These are phyloP conservation scores for Bembecia ichneumoniformis DNA, from an alignment of 2,888 invertebrate species.

Conservation along the genomic window DNA sequence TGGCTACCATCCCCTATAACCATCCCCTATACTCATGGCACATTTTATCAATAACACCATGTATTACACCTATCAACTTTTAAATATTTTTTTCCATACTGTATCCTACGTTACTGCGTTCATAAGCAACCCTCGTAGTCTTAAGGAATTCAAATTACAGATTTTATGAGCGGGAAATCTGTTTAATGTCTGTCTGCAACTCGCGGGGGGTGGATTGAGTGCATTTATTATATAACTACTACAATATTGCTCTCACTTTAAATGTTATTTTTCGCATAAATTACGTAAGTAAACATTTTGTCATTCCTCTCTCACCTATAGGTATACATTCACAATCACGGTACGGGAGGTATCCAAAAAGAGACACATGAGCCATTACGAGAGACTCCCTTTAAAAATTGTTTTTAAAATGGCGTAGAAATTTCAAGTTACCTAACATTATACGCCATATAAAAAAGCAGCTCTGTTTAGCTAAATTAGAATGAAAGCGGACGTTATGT, in stretches of 20 bases:
- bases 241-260: not conserved
- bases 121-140: slow-evolving; percentile 12
- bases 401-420: not conserved
- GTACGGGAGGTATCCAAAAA: not conserved
- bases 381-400: not conserved
- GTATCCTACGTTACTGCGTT: not conserved
- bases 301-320: too few relatives aligned
- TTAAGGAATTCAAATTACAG: slow-evolving; percentile 68
- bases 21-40: too few relatives aligned
- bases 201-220: slow-evolving; percentile 2
- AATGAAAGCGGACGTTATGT: not conserved
- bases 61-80: too few relatives aligned
- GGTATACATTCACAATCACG: too few relatives aligned
- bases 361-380: not conserved
- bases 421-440: not conserved
- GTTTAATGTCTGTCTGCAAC: slow-evolving; percentile 40
- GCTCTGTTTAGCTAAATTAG: not conserved
- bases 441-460: not conserved
- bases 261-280: too few relatives aligned
- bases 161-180: slow-evolving; percentile 65
- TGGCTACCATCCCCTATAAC: too few relatives aligned
- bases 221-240: not conserved
- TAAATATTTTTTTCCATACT: too few relatives aligned
- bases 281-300: too few relatives aligned
- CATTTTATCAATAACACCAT: too few relatives aligned